These are phyloP conservation scores for Willisornis vidua DNA, from an alignment of 2,113 vertebrate genomes.

Conservation along the genomic window DNA sequence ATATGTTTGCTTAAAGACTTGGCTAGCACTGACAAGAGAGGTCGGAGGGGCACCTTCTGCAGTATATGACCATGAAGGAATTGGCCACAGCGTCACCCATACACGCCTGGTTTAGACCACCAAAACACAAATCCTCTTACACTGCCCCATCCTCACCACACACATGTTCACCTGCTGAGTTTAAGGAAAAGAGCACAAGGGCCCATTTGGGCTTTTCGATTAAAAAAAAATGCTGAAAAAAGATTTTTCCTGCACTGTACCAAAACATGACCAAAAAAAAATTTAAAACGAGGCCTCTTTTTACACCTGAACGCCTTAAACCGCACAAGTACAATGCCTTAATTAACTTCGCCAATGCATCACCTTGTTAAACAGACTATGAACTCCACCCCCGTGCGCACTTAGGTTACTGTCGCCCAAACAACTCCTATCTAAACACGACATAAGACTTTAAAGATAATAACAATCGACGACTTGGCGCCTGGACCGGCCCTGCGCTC, in stretches of 20 bases:
- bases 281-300: accelerated
- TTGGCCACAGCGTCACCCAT: accelerated
- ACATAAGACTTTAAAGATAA: accelerated
- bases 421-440: accelerated
- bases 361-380: background rate
- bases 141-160: accelerated
- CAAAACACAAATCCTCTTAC: background rate
- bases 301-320: background rate
- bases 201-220: accelerated
- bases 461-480: accelerated
- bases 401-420: background rate
- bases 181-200: no score
- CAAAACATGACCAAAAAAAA: background rate
- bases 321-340: accelerated
- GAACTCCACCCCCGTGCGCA: accelerated
- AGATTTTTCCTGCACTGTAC: accelerated
- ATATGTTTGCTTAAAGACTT: accelerated
- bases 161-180: accelerated
- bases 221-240: background rate
- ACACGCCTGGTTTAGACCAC: accelerated
- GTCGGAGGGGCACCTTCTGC: background rate
- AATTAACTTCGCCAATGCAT: accelerated
- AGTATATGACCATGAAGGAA: accelerated
- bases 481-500: background rate
- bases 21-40: background rate